Percentiles rank a stretch among this genome's conserved stretches.
Conservation (phyloP, 2,113 vertebrate genomes). For the Syrrhaptes paradoxus region DNA sequence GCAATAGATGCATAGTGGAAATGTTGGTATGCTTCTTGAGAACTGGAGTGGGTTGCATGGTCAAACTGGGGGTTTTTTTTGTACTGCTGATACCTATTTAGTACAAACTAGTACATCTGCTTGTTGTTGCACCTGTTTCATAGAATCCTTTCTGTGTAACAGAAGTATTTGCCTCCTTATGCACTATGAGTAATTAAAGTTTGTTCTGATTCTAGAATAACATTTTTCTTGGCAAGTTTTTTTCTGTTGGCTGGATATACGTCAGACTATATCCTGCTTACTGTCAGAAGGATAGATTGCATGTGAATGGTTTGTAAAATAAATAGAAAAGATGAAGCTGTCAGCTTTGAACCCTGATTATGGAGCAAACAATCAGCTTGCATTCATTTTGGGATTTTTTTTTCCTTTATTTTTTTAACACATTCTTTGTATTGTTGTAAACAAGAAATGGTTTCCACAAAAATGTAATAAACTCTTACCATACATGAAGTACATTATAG, state of each 20-base stretch:
- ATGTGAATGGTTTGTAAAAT: neutral
- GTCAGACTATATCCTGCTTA: rapidly evolving
- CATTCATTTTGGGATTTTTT: neutral
- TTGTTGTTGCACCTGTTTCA: neutral
- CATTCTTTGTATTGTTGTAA: neutral
- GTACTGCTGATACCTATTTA: neutral
- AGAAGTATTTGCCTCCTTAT: neutral
- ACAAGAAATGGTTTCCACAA: neutral
- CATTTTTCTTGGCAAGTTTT: neutral
- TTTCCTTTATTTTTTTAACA: neutral
- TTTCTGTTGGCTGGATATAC: neutral
- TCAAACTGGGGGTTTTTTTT: neutral
- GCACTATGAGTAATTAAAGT: neutral
- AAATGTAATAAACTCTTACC: neutral
- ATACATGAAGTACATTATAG: neutral
- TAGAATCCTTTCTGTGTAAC: neutral
- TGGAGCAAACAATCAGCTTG: neutral
- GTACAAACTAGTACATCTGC: neutral
- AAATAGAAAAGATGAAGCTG: neutral
- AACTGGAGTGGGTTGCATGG: neutral
- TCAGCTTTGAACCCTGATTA: neutral
- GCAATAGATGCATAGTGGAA: neutral
- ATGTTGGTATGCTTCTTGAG: neutral
- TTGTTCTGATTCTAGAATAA: neutral
- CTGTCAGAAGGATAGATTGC: neutral